Evolutionary conservation across 1,140 invertebrate species (phyloP).

Genomic region (Palaemon carinicauda): DNA sequence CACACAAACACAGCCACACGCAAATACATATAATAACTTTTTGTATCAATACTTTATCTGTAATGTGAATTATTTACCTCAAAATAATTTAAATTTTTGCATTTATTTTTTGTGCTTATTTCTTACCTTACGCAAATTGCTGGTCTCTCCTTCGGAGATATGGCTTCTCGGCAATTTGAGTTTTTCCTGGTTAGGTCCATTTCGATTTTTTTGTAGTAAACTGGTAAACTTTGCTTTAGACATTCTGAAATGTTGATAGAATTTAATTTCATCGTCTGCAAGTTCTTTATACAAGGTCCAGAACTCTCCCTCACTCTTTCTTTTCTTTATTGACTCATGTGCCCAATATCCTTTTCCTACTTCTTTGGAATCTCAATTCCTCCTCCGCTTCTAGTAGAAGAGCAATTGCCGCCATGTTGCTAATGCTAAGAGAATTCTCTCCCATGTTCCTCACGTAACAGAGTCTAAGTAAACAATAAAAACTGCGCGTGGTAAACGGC

Average conservation of each 20-base stretch:
- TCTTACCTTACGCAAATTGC: not conserved
- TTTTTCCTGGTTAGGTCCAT: not conserved
- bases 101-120: not conserved
- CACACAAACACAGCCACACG: too few relatives aligned
- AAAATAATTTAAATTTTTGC: not conserved
- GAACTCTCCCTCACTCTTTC: too few relatives aligned
- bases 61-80: not conserved
- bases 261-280: too few relatives aligned
- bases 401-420: not conserved
- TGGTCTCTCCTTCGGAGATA: too few relatives aligned
- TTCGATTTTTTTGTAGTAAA: not conserved
- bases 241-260: not conserved
- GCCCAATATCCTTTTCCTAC: not conserved
- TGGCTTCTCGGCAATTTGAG: not conserved
- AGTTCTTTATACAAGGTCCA: too few relatives aligned
- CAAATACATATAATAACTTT: not conserved
- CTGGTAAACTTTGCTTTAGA: not conserved
- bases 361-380: not conserved
- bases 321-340: too few relatives aligned
- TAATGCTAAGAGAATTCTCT: not conserved
- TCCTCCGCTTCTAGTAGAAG: not conserved
- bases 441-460: too few relatives aligned
- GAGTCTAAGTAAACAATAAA: too few relatives aligned
- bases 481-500: not conserved
- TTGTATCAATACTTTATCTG: not conserved